Base-by-base conservation (phyloP, 1,140 invertebrate species). In the Drosophila santomea region DNA sequence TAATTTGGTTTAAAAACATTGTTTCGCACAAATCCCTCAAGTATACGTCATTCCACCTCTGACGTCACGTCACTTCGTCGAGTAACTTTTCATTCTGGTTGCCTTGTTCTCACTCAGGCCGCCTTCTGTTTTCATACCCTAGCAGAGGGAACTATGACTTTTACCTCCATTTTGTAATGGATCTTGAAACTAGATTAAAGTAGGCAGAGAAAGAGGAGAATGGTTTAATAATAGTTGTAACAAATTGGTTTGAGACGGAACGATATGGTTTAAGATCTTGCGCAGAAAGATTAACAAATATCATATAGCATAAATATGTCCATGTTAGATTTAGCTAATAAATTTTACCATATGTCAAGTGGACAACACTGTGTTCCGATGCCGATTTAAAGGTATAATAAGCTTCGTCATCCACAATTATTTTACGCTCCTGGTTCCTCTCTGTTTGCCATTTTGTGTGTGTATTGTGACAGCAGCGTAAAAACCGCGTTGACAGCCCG, bases 1-100 rank as follows among this genome's bases (percentile, higher is more conserved):
- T 86, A 86, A 86, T 86, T 86, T 79, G 83, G 82, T 86, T 86
- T 86, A 88, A 86, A 86, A 86, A 86, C 82, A 86, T 88, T 86
- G 82, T 88, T 86, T 88, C 82, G 78, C 79, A 88, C 64, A 75
- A 86, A 88, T 86, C 82, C 82, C 82, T 81, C 74, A 82, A 86
- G 83, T 79, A 79, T 79, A 88, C 67, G 83, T 88, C 82, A 86
- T 86, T 79, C 74, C 71, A 78, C 55, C 63, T 68, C 82, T 88
- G 82, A 86, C 82, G 80, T 86, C 83, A 88, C 72, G 79, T 88
- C 82, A 76, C 75, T 67, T 48, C 52, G 64, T 41, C 38, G 67
- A 72, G 68, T 58, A 71, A 72, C 66, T 72, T 72, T 71, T 36
- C 35, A 67, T 28, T 45, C 63, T 48, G 62, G 12, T 36, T 50